A percentile compares a stretch with the other conserved stretches of the same genome.
Conservation (phyloP, 2,797 vertebrate genomes). For the Onychomys torridus region DNA sequence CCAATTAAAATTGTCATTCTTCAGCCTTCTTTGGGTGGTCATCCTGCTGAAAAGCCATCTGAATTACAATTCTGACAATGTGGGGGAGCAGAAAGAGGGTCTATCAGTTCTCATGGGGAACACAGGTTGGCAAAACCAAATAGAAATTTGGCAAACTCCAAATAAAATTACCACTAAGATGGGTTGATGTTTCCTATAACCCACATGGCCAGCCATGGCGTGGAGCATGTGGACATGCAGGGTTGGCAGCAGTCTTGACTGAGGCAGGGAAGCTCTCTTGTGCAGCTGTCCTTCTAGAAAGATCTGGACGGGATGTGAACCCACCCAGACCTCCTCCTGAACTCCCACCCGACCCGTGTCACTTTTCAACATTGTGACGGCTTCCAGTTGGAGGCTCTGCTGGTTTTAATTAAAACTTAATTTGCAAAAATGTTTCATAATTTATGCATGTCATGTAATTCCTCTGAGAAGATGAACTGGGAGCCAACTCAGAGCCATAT, state of each 20-base stretch:
- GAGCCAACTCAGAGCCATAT: conserved; percentile 71
- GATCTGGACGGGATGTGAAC: conserved; percentile 72
- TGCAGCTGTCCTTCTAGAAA: conserved; percentile 58
- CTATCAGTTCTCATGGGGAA: conserved; percentile 25
- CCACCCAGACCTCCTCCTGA: conserved; percentile 78
- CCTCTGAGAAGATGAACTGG: conserved; percentile 76
- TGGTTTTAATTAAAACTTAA: conserved; percentile 85
- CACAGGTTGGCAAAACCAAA: conserved; percentile 25
- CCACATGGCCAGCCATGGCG: background rate
- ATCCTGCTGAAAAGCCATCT: conserved; percentile 73
- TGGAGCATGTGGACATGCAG: background rate
- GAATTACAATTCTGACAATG: conserved; percentile 2
- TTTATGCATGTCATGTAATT: conserved; percentile 81
- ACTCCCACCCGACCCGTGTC: conserved; percentile 78
- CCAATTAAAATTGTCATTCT: conserved; percentile 80
- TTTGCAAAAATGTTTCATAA: conserved; percentile 83
- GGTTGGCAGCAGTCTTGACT: background rate
- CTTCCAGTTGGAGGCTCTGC: conserved; percentile 78
- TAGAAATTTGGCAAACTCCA: conserved; percentile 52
- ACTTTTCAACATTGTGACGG: conserved; percentile 81
- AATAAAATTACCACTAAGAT: conserved; percentile 14
- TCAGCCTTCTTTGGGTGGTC: conserved; percentile 78
- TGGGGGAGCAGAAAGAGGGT: background rate
- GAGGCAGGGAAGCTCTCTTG: conserved; percentile 40
- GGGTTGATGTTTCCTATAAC: background rate